Evolutionary conservation across 2,888 invertebrate species (phyloP).

Genomic region (Drosophila macrospina): DNA sequence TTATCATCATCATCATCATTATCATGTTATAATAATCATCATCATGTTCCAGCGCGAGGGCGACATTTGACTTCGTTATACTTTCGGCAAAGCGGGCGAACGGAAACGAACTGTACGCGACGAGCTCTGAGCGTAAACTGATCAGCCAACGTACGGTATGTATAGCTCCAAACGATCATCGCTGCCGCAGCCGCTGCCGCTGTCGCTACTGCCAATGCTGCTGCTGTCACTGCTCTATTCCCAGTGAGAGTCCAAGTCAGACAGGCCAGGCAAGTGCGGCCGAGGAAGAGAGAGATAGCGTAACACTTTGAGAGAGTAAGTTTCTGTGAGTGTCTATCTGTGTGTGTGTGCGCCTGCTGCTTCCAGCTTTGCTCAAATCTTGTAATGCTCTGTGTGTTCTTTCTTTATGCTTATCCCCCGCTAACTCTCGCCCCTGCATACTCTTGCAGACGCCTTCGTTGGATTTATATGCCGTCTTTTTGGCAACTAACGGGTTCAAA

Average conservation of each 20-base stretch:
- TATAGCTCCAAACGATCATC: slow-evolving; percentile 35
- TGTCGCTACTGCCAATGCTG: not conserved
- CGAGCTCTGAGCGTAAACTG: slow-evolving; percentile 66
- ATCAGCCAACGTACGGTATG: slow-evolving; percentile 29
- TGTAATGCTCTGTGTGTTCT: slow-evolving; percentile 43
- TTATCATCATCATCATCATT: slow-evolving; percentile 63
- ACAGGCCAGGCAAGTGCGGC: slow-evolving; percentile 2
- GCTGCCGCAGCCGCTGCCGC: not conserved
- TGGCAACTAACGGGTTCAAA: slow-evolving; percentile 64
- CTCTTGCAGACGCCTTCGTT: slow-evolving; percentile 1
- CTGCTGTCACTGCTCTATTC: slow-evolving; percentile 4
- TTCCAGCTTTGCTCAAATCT: slow-evolving; percentile 48
- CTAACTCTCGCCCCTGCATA: not conserved
- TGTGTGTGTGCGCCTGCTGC: not conserved
- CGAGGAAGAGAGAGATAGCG: slow-evolving; percentile 3
- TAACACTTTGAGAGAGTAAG: slow-evolving; percentile 4
- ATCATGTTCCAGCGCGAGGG: slow-evolving; percentile 52
- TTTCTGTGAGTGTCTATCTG: not conserved
- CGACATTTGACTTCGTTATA: slow-evolving; percentile 55
- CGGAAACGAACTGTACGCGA: slow-evolving; percentile 57
- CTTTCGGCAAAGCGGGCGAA: slow-evolving; percentile 59
- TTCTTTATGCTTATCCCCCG: slow-evolving; percentile 11
- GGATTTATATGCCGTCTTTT: slow-evolving; percentile 40
- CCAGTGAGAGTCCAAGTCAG: slow-evolving; percentile 21
- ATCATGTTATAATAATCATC: slow-evolving; percentile 37